phyloP scores from a whole-genome alignment of 2,888 invertebrate genomes.

The Leucozona laternaria region DNA sequence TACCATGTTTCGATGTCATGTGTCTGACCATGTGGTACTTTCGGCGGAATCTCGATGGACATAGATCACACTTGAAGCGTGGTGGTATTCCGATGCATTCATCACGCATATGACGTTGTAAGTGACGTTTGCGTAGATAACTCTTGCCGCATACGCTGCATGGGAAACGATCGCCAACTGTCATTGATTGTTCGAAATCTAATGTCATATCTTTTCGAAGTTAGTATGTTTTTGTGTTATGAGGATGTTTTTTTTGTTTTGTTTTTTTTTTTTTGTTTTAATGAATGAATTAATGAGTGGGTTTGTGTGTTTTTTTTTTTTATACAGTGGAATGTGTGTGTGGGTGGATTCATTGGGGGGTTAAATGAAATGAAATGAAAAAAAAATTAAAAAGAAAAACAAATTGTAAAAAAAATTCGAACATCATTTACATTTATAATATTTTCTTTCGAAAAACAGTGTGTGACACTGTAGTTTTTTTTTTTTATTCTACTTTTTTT shows the following conservation, averaged over 20 bases:
- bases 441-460: slow-evolving; percentile 23
- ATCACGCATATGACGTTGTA: slow-evolving; percentile 85
- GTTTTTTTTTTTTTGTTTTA: slow-evolving; percentile 44
- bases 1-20: slow-evolving; percentile 83
- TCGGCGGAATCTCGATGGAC: slow-evolving; percentile 84
- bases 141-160: slow-evolving; percentile 86
- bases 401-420: slow-evolving; percentile 76
- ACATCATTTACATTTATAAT: slow-evolving; percentile 47
- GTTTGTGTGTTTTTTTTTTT: slow-evolving; percentile 49
- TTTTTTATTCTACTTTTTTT: slow-evolving; percentile 8
- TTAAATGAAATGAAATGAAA: slow-evolving; percentile 78
- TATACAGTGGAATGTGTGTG: slow-evolving; percentile 66
- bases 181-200: slow-evolving; percentile 76
- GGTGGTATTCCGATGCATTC: slow-evolving; percentile 85
- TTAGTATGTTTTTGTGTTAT: slow-evolving; percentile 26
- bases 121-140: slow-evolving; percentile 86
- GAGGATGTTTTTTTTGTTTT: slow-evolving; percentile 54
- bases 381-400: slow-evolving; percentile 77
- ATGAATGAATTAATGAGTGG: slow-evolving; percentile 30
- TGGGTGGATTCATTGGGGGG: slow-evolving; percentile 70
- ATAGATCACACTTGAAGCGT: slow-evolving; percentile 84
- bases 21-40: slow-evolving; percentile 85
- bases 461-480: slow-evolving; percentile 24
- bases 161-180: slow-evolving; percentile 83
- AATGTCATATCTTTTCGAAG: slow-evolving; percentile 71